phyloP scores from a whole-genome alignment of 1,140 invertebrate species.

The Leguminivora glycinivorella region DNA sequence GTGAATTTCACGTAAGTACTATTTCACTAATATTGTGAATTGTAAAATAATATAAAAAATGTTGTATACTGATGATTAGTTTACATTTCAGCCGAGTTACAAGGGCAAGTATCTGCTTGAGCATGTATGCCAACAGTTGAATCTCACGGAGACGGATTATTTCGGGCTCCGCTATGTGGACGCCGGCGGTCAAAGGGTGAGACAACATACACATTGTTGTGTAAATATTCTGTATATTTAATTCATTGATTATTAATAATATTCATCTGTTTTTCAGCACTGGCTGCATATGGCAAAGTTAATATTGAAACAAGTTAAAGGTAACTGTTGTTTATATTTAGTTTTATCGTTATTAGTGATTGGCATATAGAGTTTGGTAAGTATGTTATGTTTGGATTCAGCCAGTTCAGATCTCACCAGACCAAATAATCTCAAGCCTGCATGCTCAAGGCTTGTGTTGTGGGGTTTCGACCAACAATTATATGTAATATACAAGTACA shows the following conservation, averaged over 20 bases:
- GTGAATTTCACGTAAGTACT: slow-evolving; percentile 94
- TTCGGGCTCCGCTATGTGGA: slow-evolving; percentile 98
- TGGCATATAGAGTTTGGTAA: too few relatives aligned
- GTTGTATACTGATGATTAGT: slow-evolving; percentile 32
- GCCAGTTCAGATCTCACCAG: too few relatives aligned
- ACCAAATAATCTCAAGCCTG: too few relatives aligned
- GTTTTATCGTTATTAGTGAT: slow-evolving; percentile 23
- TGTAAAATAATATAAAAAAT: background rate
- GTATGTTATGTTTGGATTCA: too few relatives aligned
- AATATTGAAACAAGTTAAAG: slow-evolving; percentile 96
- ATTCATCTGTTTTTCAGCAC: slow-evolving; percentile 85
- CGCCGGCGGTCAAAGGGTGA: slow-evolving; percentile 93
- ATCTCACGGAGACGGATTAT: slow-evolving; percentile 97
- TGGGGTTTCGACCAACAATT: too few relatives aligned
- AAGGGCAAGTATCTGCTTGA: slow-evolving; percentile 96
- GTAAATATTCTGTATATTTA: slow-evolving; percentile 15
- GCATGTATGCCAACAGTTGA: slow-evolving; percentile 95
- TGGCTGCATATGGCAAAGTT: slow-evolving; percentile 97
- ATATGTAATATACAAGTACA: too few relatives aligned
- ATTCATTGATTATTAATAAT: background rate
- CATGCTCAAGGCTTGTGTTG: too few relatives aligned
- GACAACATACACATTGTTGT: slow-evolving; percentile 39
- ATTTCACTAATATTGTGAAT: background rate
- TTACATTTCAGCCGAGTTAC: slow-evolving; percentile 89
- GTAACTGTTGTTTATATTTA: slow-evolving; percentile 74